Percentiles rank a stretch among this genome's conserved stretches.
Conservation (phyloP, 2,113 vertebrate genomes). For the Riparia riparia region DNA sequence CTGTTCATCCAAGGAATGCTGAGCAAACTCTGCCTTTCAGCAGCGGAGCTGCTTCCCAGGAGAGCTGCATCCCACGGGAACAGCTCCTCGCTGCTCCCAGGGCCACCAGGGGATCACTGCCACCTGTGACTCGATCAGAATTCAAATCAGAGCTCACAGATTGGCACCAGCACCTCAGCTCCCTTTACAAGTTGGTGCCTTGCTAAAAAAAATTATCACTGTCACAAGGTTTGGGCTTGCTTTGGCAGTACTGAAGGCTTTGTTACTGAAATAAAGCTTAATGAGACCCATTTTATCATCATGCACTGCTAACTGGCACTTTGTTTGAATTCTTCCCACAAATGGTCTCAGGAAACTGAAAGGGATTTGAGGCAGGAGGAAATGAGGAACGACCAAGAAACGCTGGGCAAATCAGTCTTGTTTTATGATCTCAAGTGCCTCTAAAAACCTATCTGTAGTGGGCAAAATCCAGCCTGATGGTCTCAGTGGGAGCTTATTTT, state of each 20-base stretch:
- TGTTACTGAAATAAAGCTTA: neutral
- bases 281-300: neutral
- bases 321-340: neutral
- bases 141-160: neutral
- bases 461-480: neutral
- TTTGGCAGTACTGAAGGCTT: neutral
- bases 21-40: constrained; percentile 22
- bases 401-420: neutral
- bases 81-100: neutral
- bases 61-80: neutral
- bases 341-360: neutral
- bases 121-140: fast-evolving
- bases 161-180: neutral
- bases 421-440: neutral
- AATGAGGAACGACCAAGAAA: neutral
- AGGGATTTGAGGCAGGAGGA: neutral
- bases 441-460: neutral
- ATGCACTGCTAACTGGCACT: neutral
- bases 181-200: neutral
- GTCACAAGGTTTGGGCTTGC: neutral
- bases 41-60: neutral
- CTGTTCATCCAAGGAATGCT: neutral
- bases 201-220: neutral
- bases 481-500: neutral
- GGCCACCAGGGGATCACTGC: neutral